Evolutionary conservation across 1,140 invertebrate species (phyloP).

Genomic region (Zaprionus lachaisei): DNA sequence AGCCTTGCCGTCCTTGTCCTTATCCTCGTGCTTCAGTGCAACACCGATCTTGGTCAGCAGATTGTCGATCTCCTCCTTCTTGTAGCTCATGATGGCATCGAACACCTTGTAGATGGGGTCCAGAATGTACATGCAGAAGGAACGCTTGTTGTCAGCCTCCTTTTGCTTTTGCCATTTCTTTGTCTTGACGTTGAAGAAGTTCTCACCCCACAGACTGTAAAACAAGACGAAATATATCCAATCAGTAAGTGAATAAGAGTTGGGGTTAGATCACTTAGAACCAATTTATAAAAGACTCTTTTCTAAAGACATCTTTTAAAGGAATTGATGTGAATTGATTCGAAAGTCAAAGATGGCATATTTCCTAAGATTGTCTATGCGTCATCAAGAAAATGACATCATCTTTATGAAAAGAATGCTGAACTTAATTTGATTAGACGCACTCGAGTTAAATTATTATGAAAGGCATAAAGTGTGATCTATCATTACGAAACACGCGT

Average conservation of each 20-base stretch:
- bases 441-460: neutral
- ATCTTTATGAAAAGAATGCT: neutral
- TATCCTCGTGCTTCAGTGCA: constrained; percentile 96
- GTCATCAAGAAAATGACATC: neutral
- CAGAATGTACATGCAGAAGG: constrained; percentile 99
- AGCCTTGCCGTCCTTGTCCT: constrained; percentile 97
- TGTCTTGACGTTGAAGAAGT: constrained; percentile 98
- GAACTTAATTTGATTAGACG: neutral
- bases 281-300: neutral
- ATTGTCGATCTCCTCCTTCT: constrained; percentile 96
- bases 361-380: neutral
- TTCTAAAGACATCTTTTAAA: neutral
- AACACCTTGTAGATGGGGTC: constrained; percentile 99
- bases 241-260: neutral
- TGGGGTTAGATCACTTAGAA: neutral
- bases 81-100: constrained; percentile 98
- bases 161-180: constrained; percentile 99
- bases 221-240: neutral
- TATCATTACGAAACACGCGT: neutral
- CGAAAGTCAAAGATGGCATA: neutral
- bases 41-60: constrained; percentile 96
- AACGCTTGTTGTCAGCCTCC: constrained; percentile 95
- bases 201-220: constrained; percentile 95
- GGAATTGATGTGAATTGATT: neutral
- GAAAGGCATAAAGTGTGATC: neutral